Base-by-base conservation (phyloP, 2,888 invertebrate species). In the Lepidocyrtinus sp. region DNA sequence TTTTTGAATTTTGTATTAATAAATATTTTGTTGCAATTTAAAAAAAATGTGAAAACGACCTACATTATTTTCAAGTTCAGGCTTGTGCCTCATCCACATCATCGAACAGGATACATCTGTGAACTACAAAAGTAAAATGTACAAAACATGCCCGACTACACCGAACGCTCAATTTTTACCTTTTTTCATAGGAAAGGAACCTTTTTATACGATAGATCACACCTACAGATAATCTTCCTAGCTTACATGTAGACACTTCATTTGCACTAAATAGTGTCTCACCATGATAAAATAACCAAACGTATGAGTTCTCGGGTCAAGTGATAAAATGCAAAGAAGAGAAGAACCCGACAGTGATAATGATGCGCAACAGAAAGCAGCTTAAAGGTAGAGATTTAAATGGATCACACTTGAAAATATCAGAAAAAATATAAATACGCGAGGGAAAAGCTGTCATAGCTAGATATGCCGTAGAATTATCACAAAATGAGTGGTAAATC, bases 401-500 rank as follows among this genome's bases (percentile, higher is more conserved):
- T 80, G 80, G 74, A 80, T 75, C 69, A 62, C 63, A 63, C n/a
- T 55, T 24, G 63, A 63, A 50, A 50, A 71, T 61, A 70, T 55
- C 21, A 67, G n/a, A 21, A n/a, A 69, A 68, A 78, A 73, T 74
- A 73, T 64, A 68, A 74, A 69, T 63, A 69, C 12, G 19, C 73
- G 36, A 59, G 21, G 15, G 17, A 7, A 12, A n/a, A 50, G 2
- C 50, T 50, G 50, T 50, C 50, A 50, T 50, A 50, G 1, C 1
- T 50, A 50, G 12, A 50, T n/a, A n/a, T n/a, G n/a, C n/a, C n/a
- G n/a, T n/a, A n/a, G n/a, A n/a, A n/a, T n/a, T n/a, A n/a, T n/a
- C 71, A 75, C 70, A 75, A 70, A 70, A 71, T n/a, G 74, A 75
- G 65, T 80, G 70, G 80, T 74, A 75, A 80, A 80, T 80, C 75